Evolutionary conservation across 2,797 vertebrate genomes (phyloP), one percentile per base, ranked within the genome.

Genomic region (Masticophis lateralis): DNA sequence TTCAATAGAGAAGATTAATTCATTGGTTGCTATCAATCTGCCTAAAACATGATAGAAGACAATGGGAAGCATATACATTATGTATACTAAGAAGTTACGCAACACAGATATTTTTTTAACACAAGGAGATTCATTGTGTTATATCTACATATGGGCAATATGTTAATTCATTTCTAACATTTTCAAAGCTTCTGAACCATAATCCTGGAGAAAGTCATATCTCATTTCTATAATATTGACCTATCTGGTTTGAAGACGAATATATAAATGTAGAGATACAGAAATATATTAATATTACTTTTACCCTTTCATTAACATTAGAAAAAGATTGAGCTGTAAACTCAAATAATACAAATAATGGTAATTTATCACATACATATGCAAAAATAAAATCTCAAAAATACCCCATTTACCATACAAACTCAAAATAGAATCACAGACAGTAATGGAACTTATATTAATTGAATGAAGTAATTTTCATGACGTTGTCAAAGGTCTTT

Each of bases 401-500:
- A 27, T 63, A 79, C 20, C 18, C 11, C 83, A 7, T 63, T 86
- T 3, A 88, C 22, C 86, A 16, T 86, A 83, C 59, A 63, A 2
- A 55, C n/a, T 37, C 37, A 32, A 87, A 56, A 94, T 0, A 86
- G 93, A 94, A 20, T 13, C 28, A 92, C 27, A 53, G 86, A 93
- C 28, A 28, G 22, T 90, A 94, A 92, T 0, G 0, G 2, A 60
- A 87, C 56, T 92, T n/a, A 37, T 20, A 69, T 53, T 92, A 51
- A 89, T 90, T 91, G 55, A 4, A 93, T 90, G 66, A 93, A 56
- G n/a, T 10, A 95, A 57, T 13, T 94, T 95, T 66, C 0, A 0
- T 0, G 0, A 43, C 59, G 25, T 95, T 92, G 57, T 74, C 91
- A 94, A 88, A 94, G 32, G 47, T 86, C 43, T 32, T 94, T 95